Conservation (phyloP, 2,888 invertebrate species). For the Ormyrus nitidulus region DNA sequence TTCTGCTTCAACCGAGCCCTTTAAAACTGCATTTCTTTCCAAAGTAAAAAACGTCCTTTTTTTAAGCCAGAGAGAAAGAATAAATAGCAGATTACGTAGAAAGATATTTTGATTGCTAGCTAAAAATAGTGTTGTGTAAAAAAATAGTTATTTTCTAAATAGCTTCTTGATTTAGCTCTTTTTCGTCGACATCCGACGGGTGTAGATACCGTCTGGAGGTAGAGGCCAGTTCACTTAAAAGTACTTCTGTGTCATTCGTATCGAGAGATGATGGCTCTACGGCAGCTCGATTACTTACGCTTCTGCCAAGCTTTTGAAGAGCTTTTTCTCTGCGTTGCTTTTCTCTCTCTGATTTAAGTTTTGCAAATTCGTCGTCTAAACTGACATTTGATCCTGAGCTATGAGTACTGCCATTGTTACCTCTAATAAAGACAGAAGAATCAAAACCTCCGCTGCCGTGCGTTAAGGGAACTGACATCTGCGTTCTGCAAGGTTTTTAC, state of each 20-base stretch:
- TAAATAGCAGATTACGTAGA: no score
- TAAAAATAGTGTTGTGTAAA: background rate
- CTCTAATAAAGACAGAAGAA: constrained; percentile 58
- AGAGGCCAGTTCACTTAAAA: constrained; percentile 66
- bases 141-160: background rate
- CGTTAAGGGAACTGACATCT: constrained; percentile 64
- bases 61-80: no score
- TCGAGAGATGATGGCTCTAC: constrained; percentile 58
- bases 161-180: background rate
- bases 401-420: constrained; percentile 58
- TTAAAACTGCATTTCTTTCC: no score
- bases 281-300: constrained; percentile 73
- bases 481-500: constrained; percentile 59
- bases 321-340: constrained; percentile 82
- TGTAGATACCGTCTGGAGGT: constrained; percentile 59
- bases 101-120: no score
- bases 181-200: constrained; percentile 32
- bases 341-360: constrained; percentile 82
- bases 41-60: no score
- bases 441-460: constrained; percentile 64
- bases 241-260: constrained; percentile 60
- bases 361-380: constrained; percentile 82
- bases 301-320: constrained; percentile 79
- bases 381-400: constrained; percentile 63
- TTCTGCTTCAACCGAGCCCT: no score